Percentiles rank a stretch among this genome's conserved stretches.
Evolutionary conservation across 1,140 invertebrate species (phyloP).

Genomic region (Papilio glaucus): DNA sequence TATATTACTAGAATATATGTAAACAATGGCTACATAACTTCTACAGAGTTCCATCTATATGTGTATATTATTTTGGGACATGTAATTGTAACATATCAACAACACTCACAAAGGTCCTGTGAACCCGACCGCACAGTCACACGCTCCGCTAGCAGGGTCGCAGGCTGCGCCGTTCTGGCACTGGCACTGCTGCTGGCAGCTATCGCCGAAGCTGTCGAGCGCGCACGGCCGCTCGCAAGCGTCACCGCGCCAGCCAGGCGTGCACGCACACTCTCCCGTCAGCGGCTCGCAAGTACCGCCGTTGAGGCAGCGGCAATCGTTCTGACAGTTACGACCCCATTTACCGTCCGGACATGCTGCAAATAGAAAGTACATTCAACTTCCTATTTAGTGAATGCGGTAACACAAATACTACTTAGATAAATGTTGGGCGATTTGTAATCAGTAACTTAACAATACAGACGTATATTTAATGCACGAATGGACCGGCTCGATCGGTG

Average conservation of each 20-base stretch:
- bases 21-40: too few species aligned
- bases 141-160: constrained; percentile 88
- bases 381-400: background rate
- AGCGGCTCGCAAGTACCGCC: constrained; percentile 91
- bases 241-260: constrained; percentile 87
- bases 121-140: constrained; percentile 87
- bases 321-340: constrained; percentile 90
- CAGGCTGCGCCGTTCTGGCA: constrained; percentile 94
- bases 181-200: constrained; percentile 90
- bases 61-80: too few species aligned
- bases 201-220: constrained; percentile 87
- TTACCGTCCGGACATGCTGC: constrained; percentile 87
- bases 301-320: constrained; percentile 94
- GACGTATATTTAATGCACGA: too few species aligned
- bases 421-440: background rate
- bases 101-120: constrained; percentile 84
- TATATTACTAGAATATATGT: too few species aligned
- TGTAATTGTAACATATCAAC: too few species aligned
- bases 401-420: background rate
- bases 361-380: constrained; percentile 38
- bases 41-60: too few species aligned
- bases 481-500: too few species aligned
- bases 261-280: constrained; percentile 88
- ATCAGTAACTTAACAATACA: too few species aligned
- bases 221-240: constrained; percentile 88